A percentile compares a stretch with the other conserved stretches of the same genome.
Evolutionary conservation across 2,888 invertebrate genomes (phyloP).

Genomic region (Harmothoe impar): DNA sequence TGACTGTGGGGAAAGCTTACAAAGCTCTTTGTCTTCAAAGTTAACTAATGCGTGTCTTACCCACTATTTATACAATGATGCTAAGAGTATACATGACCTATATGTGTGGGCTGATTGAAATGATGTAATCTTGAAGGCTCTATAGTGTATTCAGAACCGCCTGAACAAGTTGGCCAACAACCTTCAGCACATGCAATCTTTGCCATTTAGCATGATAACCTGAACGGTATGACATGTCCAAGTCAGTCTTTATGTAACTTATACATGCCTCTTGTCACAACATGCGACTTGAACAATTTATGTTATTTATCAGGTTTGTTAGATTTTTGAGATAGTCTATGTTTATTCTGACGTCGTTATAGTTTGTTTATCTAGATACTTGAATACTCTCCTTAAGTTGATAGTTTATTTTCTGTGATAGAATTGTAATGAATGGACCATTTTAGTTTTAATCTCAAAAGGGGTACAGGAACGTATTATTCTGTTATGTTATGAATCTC

Average conservation of each 20-base stretch:
- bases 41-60: not conserved
- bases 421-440: not conserved
- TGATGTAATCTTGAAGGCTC: not conserved
- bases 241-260: not conserved
- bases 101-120: not conserved
- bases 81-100: not conserved
- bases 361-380: not conserved
- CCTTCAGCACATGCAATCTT: not conserved
- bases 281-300: not conserved
- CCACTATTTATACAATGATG: not conserved
- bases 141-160: not conserved
- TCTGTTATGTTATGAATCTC: too few species aligned
- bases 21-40: not conserved
- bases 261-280: not conserved
- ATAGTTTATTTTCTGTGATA: conserved; percentile 4
- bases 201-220: not conserved
- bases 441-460: not conserved
- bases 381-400: not conserved
- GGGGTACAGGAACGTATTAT: too few species aligned
- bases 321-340: not conserved
- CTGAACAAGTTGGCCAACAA: not conserved
- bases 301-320: not conserved
- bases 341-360: not conserved
- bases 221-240: not conserved
- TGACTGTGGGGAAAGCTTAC: not conserved